Base-by-base conservation (phyloP, 2,888 invertebrate species). In the Acronicta leporina region DNA sequence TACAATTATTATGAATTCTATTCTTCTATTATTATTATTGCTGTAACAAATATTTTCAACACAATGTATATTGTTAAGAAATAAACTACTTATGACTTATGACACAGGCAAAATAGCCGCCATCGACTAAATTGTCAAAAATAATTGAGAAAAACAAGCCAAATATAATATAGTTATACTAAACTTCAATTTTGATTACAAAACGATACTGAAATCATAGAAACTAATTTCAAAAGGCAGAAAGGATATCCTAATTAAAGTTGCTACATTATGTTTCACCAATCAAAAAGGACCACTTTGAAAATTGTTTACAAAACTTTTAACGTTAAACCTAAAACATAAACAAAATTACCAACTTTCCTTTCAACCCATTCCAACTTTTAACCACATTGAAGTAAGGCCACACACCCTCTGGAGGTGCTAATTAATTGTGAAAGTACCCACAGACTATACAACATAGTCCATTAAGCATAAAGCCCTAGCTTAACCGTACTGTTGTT, bases 371-470 rank as follows among this genome's bases (percentile, higher is more conserved):
- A 66, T 57, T 59, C 41, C 30, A 76, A 82, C 78, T 83, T 84
- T 80, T 75, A 79, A 80, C 80, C 70, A 78, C 67, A 68, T 49
- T 69, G 75, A 79, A 84, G 77, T 83, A 86, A 79, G 62, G 55
- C 62, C n/a, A 33, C 58, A 53, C 80, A 80, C 80, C 82, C 80
- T 86, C 86, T 83, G 74, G 80, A 83, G 84, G 84, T 85, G 85
- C 82, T 92, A 92, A 93, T 94, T 93, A 94, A 93, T 92, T 89
- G 86, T 78, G 80, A 82, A 86, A 83, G 88, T 87, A 79, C 79
- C 85, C 79, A 83, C 85, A 88, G 88, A 87, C 74, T 73, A 73
- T 73, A 81, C 81, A 83, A 77, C 82, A 79, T 84, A 89, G 90
- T 91, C 92, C 92, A 94, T 94, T 94, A 94, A 87, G 86, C 90